Evolutionary conservation across 2,888 invertebrate genomes (phyloP), one percentile per base, ranked within the genome.

Genomic region (Mantis religiosa): DNA sequence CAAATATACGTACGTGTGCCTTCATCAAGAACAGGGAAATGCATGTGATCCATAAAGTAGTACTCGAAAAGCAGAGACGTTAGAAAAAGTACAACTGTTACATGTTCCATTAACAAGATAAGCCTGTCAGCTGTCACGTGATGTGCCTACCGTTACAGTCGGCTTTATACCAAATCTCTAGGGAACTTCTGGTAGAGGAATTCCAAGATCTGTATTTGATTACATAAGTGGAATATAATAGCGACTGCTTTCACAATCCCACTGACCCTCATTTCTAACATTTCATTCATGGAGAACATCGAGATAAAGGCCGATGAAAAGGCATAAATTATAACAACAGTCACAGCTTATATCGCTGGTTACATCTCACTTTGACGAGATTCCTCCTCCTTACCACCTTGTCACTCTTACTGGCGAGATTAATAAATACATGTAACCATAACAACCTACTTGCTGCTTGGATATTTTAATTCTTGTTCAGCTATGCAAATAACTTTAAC

Each of bases 281-380:
- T 30, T 84, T 84, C 30, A 30, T 83, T 83, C n/a, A 71, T 71
- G 54, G 20, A 71, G 54, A 71, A 71, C 54, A 71, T 71, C 54
- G 83, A 83, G 83, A 83, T 83, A 28, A 83, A 83, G 28, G 14
- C 41, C 28, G 34, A 84, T 84, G 30, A 84, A 84, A 28, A 84
- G 41, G 30, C 30, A 20, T 34, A 84, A 25, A 34, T 15, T 84
- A 28, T 83, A 83, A 83, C 6, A 34, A 34, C 83, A 83, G 83
- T 14, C 27, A 28, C 25, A 83, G 20, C 54, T n/a, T 41, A 25
- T 85, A 14, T n/a, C 41, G 28, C 27, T 85, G n/a, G 15, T 7
- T 85, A 86, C 86, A 86, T 86, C 86, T 86, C 86, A 86, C 54
- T 86, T 86, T 86, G 86, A 81, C 81, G 71, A 86, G 14, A n/a